Evolutionary conservation across 2,113 vertebrate genomes (phyloP).

Genomic region (pig (Sus scrofa)): DNA sequence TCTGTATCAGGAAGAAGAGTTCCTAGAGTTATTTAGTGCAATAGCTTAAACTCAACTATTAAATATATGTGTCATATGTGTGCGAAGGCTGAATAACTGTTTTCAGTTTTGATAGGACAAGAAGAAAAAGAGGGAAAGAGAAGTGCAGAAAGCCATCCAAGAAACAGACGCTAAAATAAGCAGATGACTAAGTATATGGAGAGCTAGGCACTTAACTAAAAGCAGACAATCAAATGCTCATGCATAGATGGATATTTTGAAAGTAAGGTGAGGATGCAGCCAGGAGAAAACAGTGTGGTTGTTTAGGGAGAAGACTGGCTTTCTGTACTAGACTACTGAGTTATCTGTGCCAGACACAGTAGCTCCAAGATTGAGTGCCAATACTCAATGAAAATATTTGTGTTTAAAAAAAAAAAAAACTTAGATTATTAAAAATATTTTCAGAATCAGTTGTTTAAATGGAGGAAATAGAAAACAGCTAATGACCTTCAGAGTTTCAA

Average conservation of each 20-base stretch:
- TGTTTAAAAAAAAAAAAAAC: not conserved
- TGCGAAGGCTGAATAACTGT: not conserved
- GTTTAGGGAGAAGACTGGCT: not conserved
- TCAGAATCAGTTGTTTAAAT: conserved; percentile 16
- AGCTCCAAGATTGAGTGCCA: not conserved
- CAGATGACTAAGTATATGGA: not conserved
- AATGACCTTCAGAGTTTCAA: not conserved
- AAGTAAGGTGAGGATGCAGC: not conserved
- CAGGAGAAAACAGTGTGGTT: not conserved
- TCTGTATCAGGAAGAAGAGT: not conserved
- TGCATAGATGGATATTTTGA: not conserved
- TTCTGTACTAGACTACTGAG: not conserved
- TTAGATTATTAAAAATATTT: not conserved
- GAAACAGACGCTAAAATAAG: not conserved
- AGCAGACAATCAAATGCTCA: not conserved
- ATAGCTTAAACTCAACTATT: not conserved
- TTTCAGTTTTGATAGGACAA: not conserved
- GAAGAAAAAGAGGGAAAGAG: not conserved
- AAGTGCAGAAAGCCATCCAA: not conserved
- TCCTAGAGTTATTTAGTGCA: not conserved
- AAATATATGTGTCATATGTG: not conserved
- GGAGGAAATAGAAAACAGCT: not conserved
- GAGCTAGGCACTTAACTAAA: not conserved
- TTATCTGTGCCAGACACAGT: not conserved
- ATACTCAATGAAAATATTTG: not conserved